These are phyloP conservation scores for Sycophaga agraensis DNA, from an alignment of 1,140 invertebrate genomes.

Conservation along the genomic window DNA sequence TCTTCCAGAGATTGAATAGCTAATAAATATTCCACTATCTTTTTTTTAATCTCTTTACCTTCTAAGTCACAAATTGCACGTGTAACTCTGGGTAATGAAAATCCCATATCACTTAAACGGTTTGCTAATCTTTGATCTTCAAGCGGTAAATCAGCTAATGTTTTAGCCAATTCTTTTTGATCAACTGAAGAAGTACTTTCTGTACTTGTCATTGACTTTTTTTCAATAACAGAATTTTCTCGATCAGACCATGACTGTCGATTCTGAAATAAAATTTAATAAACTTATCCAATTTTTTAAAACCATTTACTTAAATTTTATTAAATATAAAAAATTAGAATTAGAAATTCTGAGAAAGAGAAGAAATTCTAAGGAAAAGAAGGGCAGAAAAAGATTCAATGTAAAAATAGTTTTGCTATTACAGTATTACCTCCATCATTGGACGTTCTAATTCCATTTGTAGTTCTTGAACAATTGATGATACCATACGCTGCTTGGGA, in stretches of 20 bases:
- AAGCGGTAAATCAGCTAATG: constrained; percentile 43
- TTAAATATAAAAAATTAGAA: no score
- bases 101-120: constrained; percentile 81
- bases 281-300: background rate
- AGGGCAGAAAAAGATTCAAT: no score
- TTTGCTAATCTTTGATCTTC: constrained; percentile 68
- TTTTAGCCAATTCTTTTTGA: constrained; percentile 35
- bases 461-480: constrained; percentile 71
- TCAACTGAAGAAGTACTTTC: constrained; percentile 23
- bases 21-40: constrained; percentile 63
- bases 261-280: constrained; percentile 39
- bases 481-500: constrained; percentile 66
- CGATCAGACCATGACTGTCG: constrained; percentile 51
- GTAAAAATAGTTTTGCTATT: constrained; percentile 1
- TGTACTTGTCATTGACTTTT: constrained; percentile 21
- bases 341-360: no score
- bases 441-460: constrained; percentile 66
- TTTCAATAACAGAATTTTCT: constrained; percentile 38
- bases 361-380: no score
- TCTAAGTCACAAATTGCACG: constrained; percentile 73
- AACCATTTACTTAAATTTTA: background rate
- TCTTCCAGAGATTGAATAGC: constrained; percentile 63
- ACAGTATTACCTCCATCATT: constrained; percentile 51
- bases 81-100: constrained; percentile 74
- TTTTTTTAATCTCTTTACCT: constrained; percentile 77